phyloP scores from a whole-genome alignment of 2,888 invertebrate species.

The Quadroppia sp. region DNA sequence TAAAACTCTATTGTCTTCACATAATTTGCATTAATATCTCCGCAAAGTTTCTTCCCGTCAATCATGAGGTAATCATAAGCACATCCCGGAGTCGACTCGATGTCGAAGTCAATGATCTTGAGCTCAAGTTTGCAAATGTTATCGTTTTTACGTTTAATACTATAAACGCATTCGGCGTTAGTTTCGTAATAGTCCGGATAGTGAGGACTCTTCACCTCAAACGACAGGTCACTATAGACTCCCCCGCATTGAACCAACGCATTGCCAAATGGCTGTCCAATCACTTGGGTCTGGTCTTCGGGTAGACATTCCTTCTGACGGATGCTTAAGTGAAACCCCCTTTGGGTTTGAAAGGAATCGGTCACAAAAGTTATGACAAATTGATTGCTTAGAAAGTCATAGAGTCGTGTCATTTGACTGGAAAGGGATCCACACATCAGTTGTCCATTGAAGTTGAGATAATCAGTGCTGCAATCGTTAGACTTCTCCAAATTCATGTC shows the following conservation, averaged over 20 bases:
- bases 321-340: slow-evolving; percentile 41
- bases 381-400: slow-evolving; percentile 44
- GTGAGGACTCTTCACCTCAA: slow-evolving; percentile 47
- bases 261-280: slow-evolving; percentile 11
- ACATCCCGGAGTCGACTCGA: slow-evolving; percentile 48
- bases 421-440: slow-evolving; percentile 48
- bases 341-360: slow-evolving; percentile 34
- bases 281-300: not conserved
- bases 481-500: slow-evolving; percentile 47
- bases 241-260: slow-evolving; percentile 28
- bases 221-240: slow-evolving; percentile 10
- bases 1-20: slow-evolving; percentile 40
- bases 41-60: slow-evolving; percentile 48
- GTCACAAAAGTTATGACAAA: slow-evolving; percentile 45
- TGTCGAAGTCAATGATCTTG: slow-evolving; percentile 48
- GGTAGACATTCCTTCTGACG: slow-evolving; percentile 42
- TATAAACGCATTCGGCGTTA: slow-evolving; percentile 47
- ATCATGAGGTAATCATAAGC: slow-evolving; percentile 49
- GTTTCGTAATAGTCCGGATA: slow-evolving; percentile 48
- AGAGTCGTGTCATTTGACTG: slow-evolving; percentile 41
- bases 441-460: slow-evolving; percentile 48
- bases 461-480: slow-evolving; percentile 47
- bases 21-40: slow-evolving; percentile 42
- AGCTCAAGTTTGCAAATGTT: slow-evolving; percentile 48
- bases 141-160: slow-evolving; percentile 43